phyloP scores from a whole-genome alignment of 2,888 invertebrate genomes.

The Ganaspis brasiliensis region DNA sequence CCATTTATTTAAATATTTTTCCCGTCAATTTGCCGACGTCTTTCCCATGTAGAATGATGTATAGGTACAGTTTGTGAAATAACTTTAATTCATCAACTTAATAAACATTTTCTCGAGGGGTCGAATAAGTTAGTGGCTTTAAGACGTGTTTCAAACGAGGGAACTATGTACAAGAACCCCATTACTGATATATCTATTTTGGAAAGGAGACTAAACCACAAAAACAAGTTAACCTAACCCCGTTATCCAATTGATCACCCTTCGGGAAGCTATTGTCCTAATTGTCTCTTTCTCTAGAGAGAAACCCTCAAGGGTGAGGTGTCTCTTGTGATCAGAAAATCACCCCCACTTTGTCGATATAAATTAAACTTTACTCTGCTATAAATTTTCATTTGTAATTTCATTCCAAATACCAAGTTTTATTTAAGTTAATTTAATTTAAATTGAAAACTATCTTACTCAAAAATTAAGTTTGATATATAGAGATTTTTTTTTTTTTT shows the following conservation, averaged over 20 bases:
- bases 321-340: constrained; percentile 6
- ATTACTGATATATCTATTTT: constrained; percentile 38
- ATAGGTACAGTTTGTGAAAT: background rate
- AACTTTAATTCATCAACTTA: constrained; percentile 6
- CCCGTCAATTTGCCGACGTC: no score
- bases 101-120: constrained; percentile 16
- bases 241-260: constrained; percentile 75
- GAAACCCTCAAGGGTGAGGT: constrained; percentile 19
- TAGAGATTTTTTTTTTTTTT: no score
- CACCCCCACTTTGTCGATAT: background rate
- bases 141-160: constrained; percentile 22
- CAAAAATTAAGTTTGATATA: no score
- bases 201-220: constrained; percentile 58
- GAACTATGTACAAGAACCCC: constrained; percentile 14
- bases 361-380: background rate
- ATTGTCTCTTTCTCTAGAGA: constrained; percentile 68
- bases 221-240: constrained; percentile 74
- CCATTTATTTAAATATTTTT: no score
- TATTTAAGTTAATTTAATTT: no score
- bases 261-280: constrained; percentile 73
- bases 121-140: background rate
- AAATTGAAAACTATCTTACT: no score
- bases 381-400: background rate
- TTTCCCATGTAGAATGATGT: no score
- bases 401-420: no score